Conservation (phyloP, 2,888 invertebrate species). For the Heterodera filipjevi region DNA sequence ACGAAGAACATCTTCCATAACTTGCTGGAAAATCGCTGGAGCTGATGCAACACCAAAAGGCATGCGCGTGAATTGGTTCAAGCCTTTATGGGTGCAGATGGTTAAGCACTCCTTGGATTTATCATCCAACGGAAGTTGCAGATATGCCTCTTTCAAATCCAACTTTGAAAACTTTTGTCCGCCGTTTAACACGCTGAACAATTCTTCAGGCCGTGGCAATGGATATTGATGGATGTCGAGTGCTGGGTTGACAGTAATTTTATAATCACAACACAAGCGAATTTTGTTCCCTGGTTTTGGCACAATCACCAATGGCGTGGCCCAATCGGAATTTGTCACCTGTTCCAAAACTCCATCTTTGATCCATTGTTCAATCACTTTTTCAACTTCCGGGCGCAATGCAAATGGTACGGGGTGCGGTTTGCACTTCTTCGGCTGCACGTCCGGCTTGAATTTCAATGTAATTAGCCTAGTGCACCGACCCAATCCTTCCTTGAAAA, state of each 20-base stretch:
- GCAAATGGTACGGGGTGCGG: conserved; percentile 43
- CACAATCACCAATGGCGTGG: conserved; percentile 43
- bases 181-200: no score
- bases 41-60: conserved; percentile 49
- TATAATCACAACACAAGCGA: conserved; percentile 42
- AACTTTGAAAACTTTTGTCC: conserved; percentile 32
- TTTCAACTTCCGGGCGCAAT: conserved; percentile 28
- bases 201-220: conserved; percentile 38
- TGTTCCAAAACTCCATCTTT: conserved; percentile 35
- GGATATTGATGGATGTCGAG: conserved; percentile 41
- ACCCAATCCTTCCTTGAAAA: not conserved
- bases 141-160: conserved; percentile 44
- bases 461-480: not conserved
- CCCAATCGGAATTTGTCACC: conserved; percentile 41
- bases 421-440: conserved; percentile 36
- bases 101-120: conserved; percentile 35
- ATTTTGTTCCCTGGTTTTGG: conserved; percentile 33
- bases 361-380: conserved; percentile 37
- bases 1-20: conserved; percentile 42
- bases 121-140: conserved; percentile 44
- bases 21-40: conserved; percentile 45
- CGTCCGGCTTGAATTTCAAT: conserved; percentile 24
- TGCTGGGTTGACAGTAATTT: conserved; percentile 37
- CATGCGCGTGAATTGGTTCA: conserved; percentile 45
- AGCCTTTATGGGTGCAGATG: conserved; percentile 48